A percentile compares a stretch with the other conserved stretches of the same genome.
phyloP scores from a whole-genome alignment of 2,888 invertebrate species.

The Chrysolina americana region DNA sequence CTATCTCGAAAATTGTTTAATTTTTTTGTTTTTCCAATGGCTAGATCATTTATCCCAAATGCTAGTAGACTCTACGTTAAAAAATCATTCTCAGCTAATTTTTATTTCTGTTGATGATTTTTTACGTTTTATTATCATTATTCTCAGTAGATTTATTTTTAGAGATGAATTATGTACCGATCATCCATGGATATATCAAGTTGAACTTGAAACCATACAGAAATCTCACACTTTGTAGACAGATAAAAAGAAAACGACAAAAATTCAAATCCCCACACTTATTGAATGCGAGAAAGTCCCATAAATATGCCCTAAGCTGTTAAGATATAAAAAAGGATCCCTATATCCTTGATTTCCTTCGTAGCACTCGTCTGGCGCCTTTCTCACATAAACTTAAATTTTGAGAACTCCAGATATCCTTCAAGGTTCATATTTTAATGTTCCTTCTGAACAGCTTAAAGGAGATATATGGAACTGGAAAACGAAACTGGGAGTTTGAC shows the following conservation, averaged over 20 bases:
- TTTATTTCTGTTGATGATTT: too few species aligned
- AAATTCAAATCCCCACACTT: constrained; percentile 32
- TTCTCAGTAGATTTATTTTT: too few species aligned
- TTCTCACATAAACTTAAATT: constrained; percentile 45
- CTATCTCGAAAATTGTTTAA: too few species aligned
- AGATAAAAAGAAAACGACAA: constrained; percentile 24
- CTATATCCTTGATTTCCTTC: constrained; percentile 36
- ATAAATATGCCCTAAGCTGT: constrained; percentile 42
- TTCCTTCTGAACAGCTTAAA: constrained; percentile 41
- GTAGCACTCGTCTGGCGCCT: constrained; percentile 44
- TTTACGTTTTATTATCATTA: too few species aligned
- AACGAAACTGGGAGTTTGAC: background rate
- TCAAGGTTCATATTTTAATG: constrained; percentile 45
- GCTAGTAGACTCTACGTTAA: too few species aligned
- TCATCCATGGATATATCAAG: too few species aligned
- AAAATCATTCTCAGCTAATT: too few species aligned
- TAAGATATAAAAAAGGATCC: constrained; percentile 37
- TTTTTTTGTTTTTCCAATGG: too few species aligned
- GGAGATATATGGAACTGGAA: constrained; percentile 34
- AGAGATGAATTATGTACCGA: too few species aligned
- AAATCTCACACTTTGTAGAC: background rate
- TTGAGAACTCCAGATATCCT: constrained; percentile 42
- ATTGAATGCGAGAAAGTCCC: constrained; percentile 37
- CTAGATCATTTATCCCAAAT: too few species aligned
- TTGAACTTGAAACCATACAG: background rate